Evolutionary conservation across 2,113 vertebrate genomes (phyloP).

Genomic region (Siniperca chuatsi): DNA sequence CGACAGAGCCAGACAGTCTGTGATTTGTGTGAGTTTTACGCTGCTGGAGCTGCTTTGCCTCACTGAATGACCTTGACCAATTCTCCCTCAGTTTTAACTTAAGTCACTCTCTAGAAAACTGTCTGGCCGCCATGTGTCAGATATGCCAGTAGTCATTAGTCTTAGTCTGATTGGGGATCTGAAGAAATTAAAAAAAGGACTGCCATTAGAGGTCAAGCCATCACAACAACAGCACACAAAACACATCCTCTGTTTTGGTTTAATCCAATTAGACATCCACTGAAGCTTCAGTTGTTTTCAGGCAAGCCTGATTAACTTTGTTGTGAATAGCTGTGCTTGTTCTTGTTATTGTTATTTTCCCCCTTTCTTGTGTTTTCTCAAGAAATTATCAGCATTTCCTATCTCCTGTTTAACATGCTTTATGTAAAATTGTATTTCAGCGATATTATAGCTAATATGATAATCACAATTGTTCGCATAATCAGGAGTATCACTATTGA

Average conservation of each 20-base stretch:
- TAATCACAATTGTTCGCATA: conserved; percentile 14
- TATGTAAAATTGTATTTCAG: conserved; percentile 11
- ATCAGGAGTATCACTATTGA: conserved; percentile 6
- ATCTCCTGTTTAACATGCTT: conserved; percentile 32
- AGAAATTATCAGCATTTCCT: conserved; percentile 52
- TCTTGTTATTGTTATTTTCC: conserved; percentile 52
- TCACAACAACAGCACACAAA: conserved; percentile 75
- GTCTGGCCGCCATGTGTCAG: conserved; percentile 66
- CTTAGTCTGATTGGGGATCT: conserved; percentile 74
- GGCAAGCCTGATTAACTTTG: conserved; percentile 81
- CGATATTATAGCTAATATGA: conserved; percentile 8
- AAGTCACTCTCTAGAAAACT: conserved; percentile 73
- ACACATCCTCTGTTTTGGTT: conserved; percentile 78
- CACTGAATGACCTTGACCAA: conserved; percentile 74
- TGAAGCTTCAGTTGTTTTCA: conserved; percentile 79
- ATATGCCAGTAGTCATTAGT: conserved; percentile 78
- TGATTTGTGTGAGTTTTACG: conserved; percentile 73
- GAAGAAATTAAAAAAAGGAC: conserved; percentile 70
- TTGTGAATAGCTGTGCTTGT: conserved; percentile 72
- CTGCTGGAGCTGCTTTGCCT: conserved; percentile 66
- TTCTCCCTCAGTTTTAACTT: conserved; percentile 71
- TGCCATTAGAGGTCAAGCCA: conserved; percentile 79
- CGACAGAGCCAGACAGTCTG: conserved; percentile 57
- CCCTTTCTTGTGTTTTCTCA: conserved; percentile 59
- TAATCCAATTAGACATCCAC: conserved; percentile 84